These are phyloP conservation scores for Simalia tracyae DNA, from an alignment of 2,797 vertebrate species.

Conservation along the genomic window DNA sequence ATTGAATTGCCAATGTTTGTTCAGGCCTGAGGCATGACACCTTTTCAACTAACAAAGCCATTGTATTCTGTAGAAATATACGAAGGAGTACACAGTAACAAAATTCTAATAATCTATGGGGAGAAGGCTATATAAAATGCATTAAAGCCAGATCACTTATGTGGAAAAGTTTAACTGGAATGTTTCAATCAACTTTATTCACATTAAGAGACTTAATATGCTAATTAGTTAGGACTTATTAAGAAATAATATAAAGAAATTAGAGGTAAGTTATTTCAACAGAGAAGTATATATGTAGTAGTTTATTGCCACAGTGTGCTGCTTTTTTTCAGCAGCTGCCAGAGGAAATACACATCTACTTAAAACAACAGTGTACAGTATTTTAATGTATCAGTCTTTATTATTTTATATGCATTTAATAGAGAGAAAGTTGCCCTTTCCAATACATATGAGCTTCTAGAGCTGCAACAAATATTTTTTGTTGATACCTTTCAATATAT, in stretches of 20 bases:
- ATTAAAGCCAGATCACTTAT: not conserved
- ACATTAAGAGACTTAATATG: conserved; percentile 19
- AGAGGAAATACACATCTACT: conserved; percentile 9
- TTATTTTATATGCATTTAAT: conserved; percentile 1
- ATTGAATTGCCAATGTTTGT: not conserved
- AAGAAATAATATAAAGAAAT: conserved; percentile 22
- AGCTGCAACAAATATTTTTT: conserved; percentile 8
- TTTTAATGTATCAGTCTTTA: conserved; percentile 13
- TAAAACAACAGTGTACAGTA: not conserved
- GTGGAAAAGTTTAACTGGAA: not conserved
- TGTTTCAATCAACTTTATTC: not conserved
- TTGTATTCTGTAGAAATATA: not conserved
- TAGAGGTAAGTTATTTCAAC: conserved; percentile 21
- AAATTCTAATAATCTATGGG: not conserved
- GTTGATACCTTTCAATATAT: conserved; percentile 33
- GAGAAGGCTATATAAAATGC: not conserved
- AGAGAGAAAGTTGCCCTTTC: conserved; percentile 1
- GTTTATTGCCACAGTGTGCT: conserved; percentile 9
- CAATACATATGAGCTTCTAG: conserved; percentile 23
- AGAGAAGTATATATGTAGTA: conserved; percentile 6
- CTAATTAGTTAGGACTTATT: conserved; percentile 24
- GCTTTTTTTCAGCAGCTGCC: not conserved
- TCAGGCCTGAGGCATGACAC: not conserved
- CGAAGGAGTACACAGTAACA: not conserved
- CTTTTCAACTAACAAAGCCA: not conserved